Evolutionary conservation across 2,888 invertebrate genomes (phyloP), one percentile per base, ranked within the genome.

Genomic region (Brenthis hecate): DNA sequence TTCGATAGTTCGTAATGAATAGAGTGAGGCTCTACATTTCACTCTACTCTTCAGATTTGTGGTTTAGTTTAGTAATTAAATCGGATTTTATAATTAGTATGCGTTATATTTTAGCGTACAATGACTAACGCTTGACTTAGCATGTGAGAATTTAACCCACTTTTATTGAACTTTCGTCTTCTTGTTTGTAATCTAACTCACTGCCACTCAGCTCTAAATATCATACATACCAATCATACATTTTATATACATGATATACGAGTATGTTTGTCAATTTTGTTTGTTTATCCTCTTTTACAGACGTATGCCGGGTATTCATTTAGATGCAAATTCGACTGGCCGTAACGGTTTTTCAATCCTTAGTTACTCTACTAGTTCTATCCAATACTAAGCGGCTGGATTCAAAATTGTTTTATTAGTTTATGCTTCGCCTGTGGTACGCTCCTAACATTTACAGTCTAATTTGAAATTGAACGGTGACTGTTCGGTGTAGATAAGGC

Each of bases 1-100:
- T 82, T 82, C 83, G 81, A 85, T 88, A 86, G 86, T 83, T 80
- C 74, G 81, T 87, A 87, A 87, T 89, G 88, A 89, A 91, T 88
- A 83, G 87, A 89, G 75, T 82, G 11, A 43, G 65, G 68, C 67
- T 67, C 58, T 64, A 69, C 61, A 28, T 51, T 36, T 32, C 50
- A 51, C 61, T 51, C 50, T 28, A 28, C 28, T 4, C 13, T 51
- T n/a, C 51, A 36, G 69, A 54, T 60, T 74, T 75, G 73, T 74
- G 69, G 63, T 68, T 70, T 70, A 70, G 61, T 72, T 72, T 72
- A 72, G 71, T 73, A 71, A 73, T 73, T 55, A 71, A 54, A 16
- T 36, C 50, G 50, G 13, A 16, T 65, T 56, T 32, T 11, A 43
- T 43, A 11, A 43, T 43, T 11, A 43, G 8, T 8, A 43, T 43